phyloP scores from a whole-genome alignment of 2,113 vertebrate species.

The Malaclemys terrapin region DNA sequence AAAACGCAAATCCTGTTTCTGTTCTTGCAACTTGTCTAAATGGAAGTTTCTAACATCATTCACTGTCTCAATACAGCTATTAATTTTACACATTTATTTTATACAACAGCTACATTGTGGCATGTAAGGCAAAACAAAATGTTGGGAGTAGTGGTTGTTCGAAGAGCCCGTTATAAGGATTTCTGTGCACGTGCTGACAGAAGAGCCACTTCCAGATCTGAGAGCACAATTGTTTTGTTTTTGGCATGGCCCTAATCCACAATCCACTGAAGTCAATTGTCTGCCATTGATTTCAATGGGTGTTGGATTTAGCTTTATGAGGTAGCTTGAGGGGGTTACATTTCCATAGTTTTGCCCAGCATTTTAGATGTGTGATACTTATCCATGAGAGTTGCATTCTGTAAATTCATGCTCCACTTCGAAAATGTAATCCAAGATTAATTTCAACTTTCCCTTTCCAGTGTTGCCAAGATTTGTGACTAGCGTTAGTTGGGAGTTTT shows the following conservation, averaged over 20 bases:
- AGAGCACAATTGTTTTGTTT: not conserved
- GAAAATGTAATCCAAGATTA: not conserved
- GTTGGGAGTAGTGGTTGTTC: fast-evolving
- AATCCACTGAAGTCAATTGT: not conserved
- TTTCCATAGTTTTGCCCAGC: not conserved
- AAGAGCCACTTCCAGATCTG: not conserved
- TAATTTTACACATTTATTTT: not conserved
- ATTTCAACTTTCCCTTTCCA: not conserved
- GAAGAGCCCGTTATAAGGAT: not conserved
- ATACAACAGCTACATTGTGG: not conserved
- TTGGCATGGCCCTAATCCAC: not conserved
- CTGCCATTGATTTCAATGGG: slow-evolving; percentile 1
- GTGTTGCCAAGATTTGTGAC: not conserved
- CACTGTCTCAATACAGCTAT: not conserved
- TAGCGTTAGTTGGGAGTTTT: not conserved
- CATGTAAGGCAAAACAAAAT: not conserved
- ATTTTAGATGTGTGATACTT: not conserved
- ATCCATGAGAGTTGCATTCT: not conserved
- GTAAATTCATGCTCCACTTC: not conserved
- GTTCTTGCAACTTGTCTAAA: slow-evolving; percentile 9
- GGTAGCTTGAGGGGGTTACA: not conserved
- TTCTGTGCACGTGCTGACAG: not conserved
- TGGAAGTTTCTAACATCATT: not conserved
- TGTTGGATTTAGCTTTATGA: not conserved
- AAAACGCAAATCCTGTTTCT: slow-evolving; percentile 2